A percentile compares a stretch with the other conserved stretches of the same genome.
Evolutionary conservation across 2,888 invertebrate species (phyloP).

Genomic region (Ephialtes manifestator): DNA sequence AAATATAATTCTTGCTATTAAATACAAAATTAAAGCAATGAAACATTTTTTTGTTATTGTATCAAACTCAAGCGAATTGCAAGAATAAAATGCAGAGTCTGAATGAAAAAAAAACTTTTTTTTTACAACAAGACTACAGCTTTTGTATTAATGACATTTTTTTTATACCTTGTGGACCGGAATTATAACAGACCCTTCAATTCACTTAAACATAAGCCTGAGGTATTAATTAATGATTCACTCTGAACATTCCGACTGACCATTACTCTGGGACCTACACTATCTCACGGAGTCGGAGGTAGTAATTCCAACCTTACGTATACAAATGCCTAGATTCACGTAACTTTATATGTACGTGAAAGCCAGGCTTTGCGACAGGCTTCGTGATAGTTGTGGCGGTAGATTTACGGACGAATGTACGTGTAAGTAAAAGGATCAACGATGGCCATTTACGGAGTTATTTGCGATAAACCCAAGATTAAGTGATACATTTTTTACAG

Average conservation of each 20-base stretch:
- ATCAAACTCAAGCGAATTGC: no score
- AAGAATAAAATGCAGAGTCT: no score
- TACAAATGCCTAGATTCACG: slow-evolving; percentile 1
- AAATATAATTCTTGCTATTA: no score
- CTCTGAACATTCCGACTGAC: slow-evolving; percentile 20
- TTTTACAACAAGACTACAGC: not conserved
- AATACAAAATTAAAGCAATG: no score
- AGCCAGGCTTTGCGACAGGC: slow-evolving; percentile 26
- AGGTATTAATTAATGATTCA: slow-evolving; percentile 52
- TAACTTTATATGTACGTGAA: slow-evolving; percentile 15
- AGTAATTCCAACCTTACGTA: slow-evolving; percentile 11
- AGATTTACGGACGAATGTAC: not conserved
- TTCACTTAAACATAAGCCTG: not conserved
- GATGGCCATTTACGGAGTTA: not conserved
- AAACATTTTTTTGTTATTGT: no score
- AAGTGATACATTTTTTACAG: not conserved
- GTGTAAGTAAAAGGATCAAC: not conserved
- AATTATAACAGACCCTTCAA: not conserved
- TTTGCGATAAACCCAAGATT: not conserved
- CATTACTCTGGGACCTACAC: slow-evolving; percentile 37
- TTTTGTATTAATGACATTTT: not conserved
- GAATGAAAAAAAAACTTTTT: no score
- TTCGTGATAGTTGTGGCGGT: not conserved
- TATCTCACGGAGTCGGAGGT: not conserved
- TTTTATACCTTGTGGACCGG: no score